Evolutionary conservation across 2,113 vertebrate species (phyloP), one percentile per base, ranked within the genome.

Genomic region (Mustela lutreola): DNA sequence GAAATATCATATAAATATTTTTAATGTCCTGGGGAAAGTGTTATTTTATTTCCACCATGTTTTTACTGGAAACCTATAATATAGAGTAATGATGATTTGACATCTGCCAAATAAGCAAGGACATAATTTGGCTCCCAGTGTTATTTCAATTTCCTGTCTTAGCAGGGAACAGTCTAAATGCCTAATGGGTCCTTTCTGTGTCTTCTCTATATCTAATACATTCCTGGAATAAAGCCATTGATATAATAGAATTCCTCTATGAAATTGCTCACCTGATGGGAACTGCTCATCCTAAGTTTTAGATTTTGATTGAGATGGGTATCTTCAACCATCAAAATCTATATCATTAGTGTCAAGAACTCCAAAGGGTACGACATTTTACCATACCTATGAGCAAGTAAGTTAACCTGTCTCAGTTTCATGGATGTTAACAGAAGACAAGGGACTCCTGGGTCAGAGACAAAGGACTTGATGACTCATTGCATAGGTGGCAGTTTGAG

Each of bases 101-200:
- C 82, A 91, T 70, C 70, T 80, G 67, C 71, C 85, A 75, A 94
- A 87, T 60, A 94, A 65, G 82, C 85, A 81, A 71, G 71, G 71
- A 70, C 63, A 89, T 85, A 89, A 19, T 80, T 88, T 71, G 73
- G 71, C 42, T 88, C 80, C 28, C 26, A 62, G 87, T 16, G 83
- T 82, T 85, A 86, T 88, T 96, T 86, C 96, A 75, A 42, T 97
- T 96, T 94, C 76, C 80, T 36, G 22, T 84, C 89, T 70, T 82
- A 93, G 84, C 67, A 82, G 78, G 96, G 60, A 60, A 42, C 81
- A 82, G 73, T 22, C 78, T 82, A 70, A 94, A 92, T 63, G 84
- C 50, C 76, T 92, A 50, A 5, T 63, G 48, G 75, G 12, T 65
- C 60, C 92, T 78, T 93, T 56, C 73, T 16, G 24, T 24, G 53